Evolutionary conservation across 2,888 invertebrate genomes (phyloP), one percentile per base, ranked within the genome.

Genomic region (Coremacera marginata): DNA sequence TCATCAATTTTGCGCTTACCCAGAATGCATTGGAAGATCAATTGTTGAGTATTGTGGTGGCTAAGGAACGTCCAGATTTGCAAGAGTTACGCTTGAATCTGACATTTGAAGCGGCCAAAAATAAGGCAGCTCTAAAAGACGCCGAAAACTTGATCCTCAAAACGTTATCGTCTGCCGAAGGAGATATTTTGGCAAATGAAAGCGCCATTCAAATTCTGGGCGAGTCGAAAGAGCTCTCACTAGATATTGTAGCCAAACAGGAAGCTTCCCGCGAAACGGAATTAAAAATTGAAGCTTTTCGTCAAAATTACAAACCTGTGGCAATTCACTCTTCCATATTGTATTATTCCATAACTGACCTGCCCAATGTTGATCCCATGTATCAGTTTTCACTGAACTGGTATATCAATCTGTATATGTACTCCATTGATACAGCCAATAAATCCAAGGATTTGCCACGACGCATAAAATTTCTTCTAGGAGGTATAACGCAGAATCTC

Each of bases 361-460:
- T 98, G 86, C 94, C 96, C 60, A 94, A 93, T 84, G 94, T 98
- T 34, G 97, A 98, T 88, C 96, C 96, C 16, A 98, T 98, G 97
- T 98, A 98, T 89, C 97, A 97, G 88, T 98, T 97, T 89, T 97
- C 97, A 0, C 91, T 98, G 22, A 95, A 95, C 84, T 98, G 97
- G 97, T 98, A 96, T 87, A 94, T 96, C 83, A 92, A 93, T 80
- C 93, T 97, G 71, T 90, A 90, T 65, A 84, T 87, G 81, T 88
- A 85, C 76, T 89, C 89, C 9, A 89, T 90, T 80, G 90, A 90
- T 80, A 87, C 86, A 75, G 88, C 89, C 2, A 90, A 89, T 81
- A 89, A 89, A 77, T 85, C 91, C 90, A 95, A 92, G 82, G 94
- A 95, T 82, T 91, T 96, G 79, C 90, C 92, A 2, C 91, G 93